Evolutionary conservation across 2,888 invertebrate genomes (phyloP).

Genomic region (Tetramorium bicarinatum): DNA sequence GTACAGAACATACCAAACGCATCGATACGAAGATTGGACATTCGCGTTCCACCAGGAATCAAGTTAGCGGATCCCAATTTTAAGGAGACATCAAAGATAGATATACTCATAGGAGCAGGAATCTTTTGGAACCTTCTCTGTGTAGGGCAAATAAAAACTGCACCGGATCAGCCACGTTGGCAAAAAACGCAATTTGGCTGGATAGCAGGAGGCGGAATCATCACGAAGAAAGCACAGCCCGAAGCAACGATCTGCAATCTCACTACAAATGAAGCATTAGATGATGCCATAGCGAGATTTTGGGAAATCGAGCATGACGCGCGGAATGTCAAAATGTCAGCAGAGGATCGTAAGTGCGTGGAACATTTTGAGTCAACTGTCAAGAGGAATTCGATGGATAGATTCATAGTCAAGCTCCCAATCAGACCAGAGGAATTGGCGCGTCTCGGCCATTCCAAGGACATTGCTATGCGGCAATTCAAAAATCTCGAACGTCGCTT

Average conservation of each 20-base stretch:
- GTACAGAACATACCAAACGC: too few species aligned
- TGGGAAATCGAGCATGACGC: neutral
- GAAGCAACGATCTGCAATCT: neutral
- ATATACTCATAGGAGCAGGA: neutral
- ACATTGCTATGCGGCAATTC: too few species aligned
- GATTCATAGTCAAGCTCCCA: too few species aligned
- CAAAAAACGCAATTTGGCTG: neutral
- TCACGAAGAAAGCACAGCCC: neutral
- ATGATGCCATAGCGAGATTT: neutral
- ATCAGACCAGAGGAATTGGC: too few species aligned
- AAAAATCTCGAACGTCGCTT: too few species aligned
- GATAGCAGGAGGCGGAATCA: neutral
- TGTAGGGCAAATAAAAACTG: neutral
- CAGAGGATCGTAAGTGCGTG: neutral
- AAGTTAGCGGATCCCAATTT: neutral
- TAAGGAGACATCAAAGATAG: neutral
- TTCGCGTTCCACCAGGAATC: neutral
- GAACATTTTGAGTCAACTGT: too few species aligned
- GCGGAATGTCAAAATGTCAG: neutral
- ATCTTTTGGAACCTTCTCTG: neutral
- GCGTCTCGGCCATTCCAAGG: too few species aligned
- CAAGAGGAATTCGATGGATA: too few species aligned
- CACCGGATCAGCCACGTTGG: neutral
- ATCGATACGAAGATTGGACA: neutral
- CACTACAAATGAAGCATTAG: too few species aligned